Evolutionary conservation across 1,140 invertebrate genomes (phyloP), one percentile per base, ranked within the genome.

Genomic region (Batillaria attramentaria): DNA sequence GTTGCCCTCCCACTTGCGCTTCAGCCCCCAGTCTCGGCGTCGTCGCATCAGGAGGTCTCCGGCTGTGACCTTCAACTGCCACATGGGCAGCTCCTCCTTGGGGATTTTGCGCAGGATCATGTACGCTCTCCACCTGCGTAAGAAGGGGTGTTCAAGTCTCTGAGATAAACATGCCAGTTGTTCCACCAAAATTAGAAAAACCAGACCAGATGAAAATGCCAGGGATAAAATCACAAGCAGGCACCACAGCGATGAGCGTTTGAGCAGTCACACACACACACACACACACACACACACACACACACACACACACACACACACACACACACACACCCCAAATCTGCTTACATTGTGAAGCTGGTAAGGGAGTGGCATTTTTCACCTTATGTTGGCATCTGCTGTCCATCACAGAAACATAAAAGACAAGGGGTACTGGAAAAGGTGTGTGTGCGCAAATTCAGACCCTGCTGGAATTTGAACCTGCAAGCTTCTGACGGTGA

Each of bases 1-100:
- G 91, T 99, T 97, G 41, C 97, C 97, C 81, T 95, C 93, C 98
- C 98, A 99, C 79, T 94, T 93, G 41, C 97, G 92, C 5, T 93
- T 92, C 69, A 95, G 94, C 0, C 98, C 97, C 95, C 96, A 99
- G 73, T 95, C 92, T 2, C 91, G 86, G 46, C 97, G 93, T 78
- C 96, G 94, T 0, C 94, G 94, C 70, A 93, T 93, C 20, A 99
- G 91, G 6, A 93, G 94, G 66, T 95, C 94, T 31, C 95, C 95
- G 0, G 97, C 95, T 31, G 94, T 93, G 81, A 98, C 95, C 92
- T 97, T 95, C 33, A 95, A 86, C 79, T 93, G 91, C 65, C 98
- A 92, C 88, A 97, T 95, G 0, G 96, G 95, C 95, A 97, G 96
- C 87, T 98, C 95, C 78, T 93, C 93, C 75, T 92, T 92, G 0